Evolutionary conservation across 1,140 invertebrate genomes (phyloP).

Genomic region (Heliconius nattereri): DNA sequence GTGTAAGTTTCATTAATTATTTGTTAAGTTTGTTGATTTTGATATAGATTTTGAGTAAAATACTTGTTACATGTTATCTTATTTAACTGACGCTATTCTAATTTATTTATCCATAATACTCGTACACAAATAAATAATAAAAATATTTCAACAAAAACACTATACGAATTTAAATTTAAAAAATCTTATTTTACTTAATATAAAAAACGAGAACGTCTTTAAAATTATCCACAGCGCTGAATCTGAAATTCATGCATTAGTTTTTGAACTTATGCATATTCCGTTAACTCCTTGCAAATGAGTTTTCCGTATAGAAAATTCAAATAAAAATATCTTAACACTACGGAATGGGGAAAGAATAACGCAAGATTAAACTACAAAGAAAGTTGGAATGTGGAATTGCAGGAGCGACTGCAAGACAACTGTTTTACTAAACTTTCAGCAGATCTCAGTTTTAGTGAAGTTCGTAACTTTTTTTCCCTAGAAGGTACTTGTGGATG

Average conservation of each 20-base stretch:
- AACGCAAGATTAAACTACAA: conserved; percentile 24
- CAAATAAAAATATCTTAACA: conserved; percentile 19
- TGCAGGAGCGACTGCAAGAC: conserved; percentile 20
- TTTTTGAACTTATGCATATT: conserved; percentile 15
- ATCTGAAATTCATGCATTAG: conserved; percentile 9
- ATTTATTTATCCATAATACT: too few species aligned
- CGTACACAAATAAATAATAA: too few species aligned
- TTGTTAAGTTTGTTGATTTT: too few species aligned
- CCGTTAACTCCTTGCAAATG: conserved; percentile 7
- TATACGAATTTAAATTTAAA: background rate
- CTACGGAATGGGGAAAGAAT: conserved; percentile 20
- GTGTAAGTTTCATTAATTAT: too few species aligned
- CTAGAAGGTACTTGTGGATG: conserved; percentile 3
- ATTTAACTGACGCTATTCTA: too few species aligned
- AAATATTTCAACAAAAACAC: too few species aligned
- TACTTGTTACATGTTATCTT: too few species aligned
- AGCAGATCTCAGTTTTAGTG: conserved; percentile 21
- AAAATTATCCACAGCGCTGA: background rate
- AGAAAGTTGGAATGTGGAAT: conserved; percentile 21
- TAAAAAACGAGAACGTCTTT: background rate
- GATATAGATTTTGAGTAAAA: too few species aligned
- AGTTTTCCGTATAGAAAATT: conserved; percentile 2
- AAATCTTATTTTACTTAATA: background rate
- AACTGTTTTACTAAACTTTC: conserved; percentile 30
- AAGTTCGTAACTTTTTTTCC: conserved; percentile 23